phyloP scores from a whole-genome alignment of 2,797 vertebrate genomes.

The Girardinus metallicus region DNA sequence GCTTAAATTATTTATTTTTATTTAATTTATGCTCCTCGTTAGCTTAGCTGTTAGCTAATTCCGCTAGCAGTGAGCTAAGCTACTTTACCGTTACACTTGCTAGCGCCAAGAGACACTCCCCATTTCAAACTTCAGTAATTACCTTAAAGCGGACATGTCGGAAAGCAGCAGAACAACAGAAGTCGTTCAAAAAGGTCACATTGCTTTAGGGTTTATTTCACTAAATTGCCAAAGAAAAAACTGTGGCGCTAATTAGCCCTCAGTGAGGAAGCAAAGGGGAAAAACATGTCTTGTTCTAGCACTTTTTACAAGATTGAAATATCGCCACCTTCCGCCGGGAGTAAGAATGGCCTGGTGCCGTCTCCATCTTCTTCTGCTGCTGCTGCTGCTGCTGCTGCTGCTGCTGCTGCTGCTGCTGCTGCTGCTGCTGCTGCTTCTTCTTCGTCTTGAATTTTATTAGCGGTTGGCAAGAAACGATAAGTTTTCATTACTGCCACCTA shows the following conservation, averaged over 20 bases:
- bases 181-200: conserved; percentile 12
- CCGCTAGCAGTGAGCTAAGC: conserved; percentile 31
- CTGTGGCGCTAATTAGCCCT: conserved; percentile 13
- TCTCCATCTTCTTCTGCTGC: too few species aligned
- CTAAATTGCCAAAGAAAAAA: background rate
- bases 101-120: background rate
- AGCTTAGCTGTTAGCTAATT: conserved; percentile 35
- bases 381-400: too few species aligned
- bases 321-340: conserved; percentile 42
- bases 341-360: background rate
- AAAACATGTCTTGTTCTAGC: background rate
- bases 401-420: too few species aligned
- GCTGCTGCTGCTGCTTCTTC: background rate
- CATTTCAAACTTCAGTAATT: conserved; percentile 15
- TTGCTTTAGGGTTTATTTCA: background rate
- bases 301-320: background rate
- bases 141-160: conserved; percentile 65
- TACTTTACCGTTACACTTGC: background rate
- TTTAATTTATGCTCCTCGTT: background rate
- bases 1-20: background rate
- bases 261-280: background rate
- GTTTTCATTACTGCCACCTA: background rate
- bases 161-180: conserved; percentile 9
- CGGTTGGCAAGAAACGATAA: background rate
- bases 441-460: background rate